Evolutionary conservation across 2,797 vertebrate species (phyloP).

Genomic region (Okamejei kenojei): DNA sequence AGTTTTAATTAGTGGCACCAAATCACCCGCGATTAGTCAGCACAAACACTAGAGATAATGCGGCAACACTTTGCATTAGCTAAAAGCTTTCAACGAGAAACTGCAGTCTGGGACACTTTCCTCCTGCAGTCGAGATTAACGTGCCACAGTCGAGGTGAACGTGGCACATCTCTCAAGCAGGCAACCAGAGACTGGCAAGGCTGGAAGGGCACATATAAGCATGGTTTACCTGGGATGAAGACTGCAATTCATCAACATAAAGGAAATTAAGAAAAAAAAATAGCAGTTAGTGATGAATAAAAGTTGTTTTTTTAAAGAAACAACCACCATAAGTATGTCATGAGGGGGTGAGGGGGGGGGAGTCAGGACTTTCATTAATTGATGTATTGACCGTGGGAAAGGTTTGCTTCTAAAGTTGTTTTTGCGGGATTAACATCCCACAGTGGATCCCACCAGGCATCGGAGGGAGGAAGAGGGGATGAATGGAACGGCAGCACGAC

Average conservation of each 20-base stretch:
- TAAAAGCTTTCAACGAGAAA: not conserved
- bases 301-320: not conserved
- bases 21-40: not conserved
- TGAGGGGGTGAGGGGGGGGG: too few relatives aligned
- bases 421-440: not conserved
- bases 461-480: not conserved
- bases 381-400: not conserved
- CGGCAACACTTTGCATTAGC: constrained; percentile 10
- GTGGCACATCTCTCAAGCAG: not conserved
- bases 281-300: constrained; percentile 41
- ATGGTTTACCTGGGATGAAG: constrained; percentile 70
- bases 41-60: not conserved
- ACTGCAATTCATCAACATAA: constrained; percentile 55
- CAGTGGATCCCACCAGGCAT: too few relatives aligned
- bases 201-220: constrained; percentile 14
- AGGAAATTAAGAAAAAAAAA: constrained; percentile 52
- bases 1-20: not conserved
- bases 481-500: not conserved
- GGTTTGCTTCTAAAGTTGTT: not conserved
- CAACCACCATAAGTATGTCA: constrained; percentile 40
- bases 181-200: constrained; percentile 19
- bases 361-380: constrained; percentile 40
- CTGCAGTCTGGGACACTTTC: constrained; percentile 5
- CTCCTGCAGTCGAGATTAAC: not conserved
- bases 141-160: not conserved